Conservation (phyloP, 2,888 invertebrate species). For the Lepetodrilus schrolli region DNA sequence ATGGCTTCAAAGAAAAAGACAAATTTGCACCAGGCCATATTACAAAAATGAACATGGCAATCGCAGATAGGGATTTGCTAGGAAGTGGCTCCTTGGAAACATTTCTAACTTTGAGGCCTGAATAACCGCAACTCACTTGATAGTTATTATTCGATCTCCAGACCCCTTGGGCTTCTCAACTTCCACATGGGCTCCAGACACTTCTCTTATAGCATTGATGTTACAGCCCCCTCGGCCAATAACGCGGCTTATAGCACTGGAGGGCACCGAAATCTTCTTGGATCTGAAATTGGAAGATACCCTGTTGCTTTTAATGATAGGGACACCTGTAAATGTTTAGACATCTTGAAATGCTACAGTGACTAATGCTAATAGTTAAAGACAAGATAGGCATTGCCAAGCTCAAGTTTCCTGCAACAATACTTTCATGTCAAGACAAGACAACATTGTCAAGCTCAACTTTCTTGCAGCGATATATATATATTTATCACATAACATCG, state of each 20-base stretch:
- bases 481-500: too few species aligned
- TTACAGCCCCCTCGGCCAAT: constrained; percentile 98
- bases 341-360: neutral
- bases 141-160: constrained; percentile 87
- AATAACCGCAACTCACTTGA: constrained; percentile 82
- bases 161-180: constrained; percentile 89
- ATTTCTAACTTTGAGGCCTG: neutral
- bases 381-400: neutral
- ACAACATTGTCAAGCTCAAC: too few species aligned
- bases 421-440: too few species aligned
- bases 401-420: neutral
- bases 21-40: too few species aligned
- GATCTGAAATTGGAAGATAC: constrained; percentile 36
- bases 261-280: constrained; percentile 92
- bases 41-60: too few species aligned
- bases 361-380: neutral
- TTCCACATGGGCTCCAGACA: constrained; percentile 97
- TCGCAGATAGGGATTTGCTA: too few species aligned
- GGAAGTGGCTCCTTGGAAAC: too few species aligned
- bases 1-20: too few species aligned
- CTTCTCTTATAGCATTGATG: constrained; percentile 96
- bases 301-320: too few species aligned
- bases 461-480: too few species aligned
- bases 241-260: constrained; percentile 95
- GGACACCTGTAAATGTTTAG: neutral